These are phyloP conservation scores for Vollenhovia emeryi DNA, from an alignment of 1,140 invertebrate species.

Conservation along the genomic window DNA sequence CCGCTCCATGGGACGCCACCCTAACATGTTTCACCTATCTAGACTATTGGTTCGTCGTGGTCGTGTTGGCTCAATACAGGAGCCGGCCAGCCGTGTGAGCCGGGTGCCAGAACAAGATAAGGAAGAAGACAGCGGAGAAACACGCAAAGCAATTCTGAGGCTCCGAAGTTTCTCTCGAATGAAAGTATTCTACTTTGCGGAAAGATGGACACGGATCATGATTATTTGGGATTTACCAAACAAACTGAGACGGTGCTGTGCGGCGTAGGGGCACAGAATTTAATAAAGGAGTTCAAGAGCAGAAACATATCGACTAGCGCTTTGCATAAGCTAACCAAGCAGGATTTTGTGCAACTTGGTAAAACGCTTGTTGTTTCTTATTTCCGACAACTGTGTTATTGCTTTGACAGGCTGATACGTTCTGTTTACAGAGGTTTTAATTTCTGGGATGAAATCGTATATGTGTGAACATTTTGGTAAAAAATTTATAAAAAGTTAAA, in stretches of 20 bases:
- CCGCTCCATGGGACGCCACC: too few relatives aligned
- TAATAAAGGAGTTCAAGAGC: conserved; percentile 52
- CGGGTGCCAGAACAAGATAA: too few relatives aligned
- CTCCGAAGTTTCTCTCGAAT: background rate
- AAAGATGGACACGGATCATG: background rate
- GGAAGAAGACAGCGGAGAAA: too few relatives aligned
- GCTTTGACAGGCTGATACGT: background rate
- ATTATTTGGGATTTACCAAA: conserved; percentile 51
- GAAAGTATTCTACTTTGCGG: background rate
- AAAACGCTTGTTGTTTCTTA: background rate
- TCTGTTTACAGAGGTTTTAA: background rate
- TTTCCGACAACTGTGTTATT: background rate
- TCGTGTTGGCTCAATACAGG: too few relatives aligned
- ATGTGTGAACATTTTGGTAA: background rate
- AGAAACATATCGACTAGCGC: conserved; percentile 58
- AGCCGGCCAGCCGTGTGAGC: too few relatives aligned
- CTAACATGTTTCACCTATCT: too few relatives aligned
- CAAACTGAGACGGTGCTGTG: conserved; percentile 49
- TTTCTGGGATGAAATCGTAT: background rate
- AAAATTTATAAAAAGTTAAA: background rate
- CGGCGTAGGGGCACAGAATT: conserved; percentile 45
- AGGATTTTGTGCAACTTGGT: conserved; percentile 53
- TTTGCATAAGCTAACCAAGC: conserved; percentile 41
- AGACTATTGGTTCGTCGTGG: too few relatives aligned
- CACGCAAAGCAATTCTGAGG: too few relatives aligned